These are phyloP conservation scores for human DNA, from an alignment of 2,113 vertebrate species.

Conservation along the genomic window DNA sequence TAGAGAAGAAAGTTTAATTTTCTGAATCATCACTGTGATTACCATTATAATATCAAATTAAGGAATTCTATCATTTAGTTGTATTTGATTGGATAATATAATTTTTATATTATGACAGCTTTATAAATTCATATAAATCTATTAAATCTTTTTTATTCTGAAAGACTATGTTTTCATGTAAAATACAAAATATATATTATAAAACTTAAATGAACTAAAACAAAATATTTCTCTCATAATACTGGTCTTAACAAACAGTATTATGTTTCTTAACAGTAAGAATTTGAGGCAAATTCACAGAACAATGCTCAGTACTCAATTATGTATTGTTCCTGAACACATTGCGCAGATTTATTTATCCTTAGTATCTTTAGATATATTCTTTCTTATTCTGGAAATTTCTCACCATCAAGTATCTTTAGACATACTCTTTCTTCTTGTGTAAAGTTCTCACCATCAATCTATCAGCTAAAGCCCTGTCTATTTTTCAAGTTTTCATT, in stretches of 20 bases:
- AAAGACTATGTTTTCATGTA: not conserved
- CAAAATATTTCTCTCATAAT: not conserved
- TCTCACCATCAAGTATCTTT: not conserved
- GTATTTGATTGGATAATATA: not conserved
- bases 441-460: not conserved
- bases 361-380: not conserved
- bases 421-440: not conserved
- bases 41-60: not conserved
- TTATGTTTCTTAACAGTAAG: no score
- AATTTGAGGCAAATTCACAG: not conserved
- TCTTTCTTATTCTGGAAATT: not conserved
- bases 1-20: not conserved
- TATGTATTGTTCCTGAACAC: not conserved
- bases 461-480: not conserved
- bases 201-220: not conserved
- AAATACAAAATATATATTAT: not conserved
- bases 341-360: not conserved
- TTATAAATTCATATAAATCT: not conserved
- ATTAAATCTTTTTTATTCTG: not conserved
- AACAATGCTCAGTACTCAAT: not conserved
- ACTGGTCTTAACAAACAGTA: not conserved
- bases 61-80: not conserved
- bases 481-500: not conserved
- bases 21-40: not conserved
- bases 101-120: not conserved